Evolutionary conservation across 2,888 invertebrate species (phyloP), one percentile per base, ranked within the genome.

Genomic region (Ligdia adustata): DNA sequence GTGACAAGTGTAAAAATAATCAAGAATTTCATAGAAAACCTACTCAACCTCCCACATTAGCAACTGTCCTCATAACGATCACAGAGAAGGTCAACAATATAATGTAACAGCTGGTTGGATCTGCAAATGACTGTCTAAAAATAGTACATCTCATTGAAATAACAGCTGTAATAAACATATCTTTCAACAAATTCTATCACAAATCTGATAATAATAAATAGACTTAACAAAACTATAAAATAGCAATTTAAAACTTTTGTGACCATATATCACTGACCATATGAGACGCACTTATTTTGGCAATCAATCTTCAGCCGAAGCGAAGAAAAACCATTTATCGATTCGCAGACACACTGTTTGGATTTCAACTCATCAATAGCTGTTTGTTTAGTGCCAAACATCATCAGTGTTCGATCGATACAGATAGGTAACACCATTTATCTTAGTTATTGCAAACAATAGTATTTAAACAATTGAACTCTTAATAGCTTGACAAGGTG

Each of bases 271-370:
- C 56, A 64, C 54, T 18, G n/a, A n/a, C n/a, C n/a, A 38, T 28
- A 20, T 29, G 38, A 45, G 59, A 61, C 38, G 57, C 45, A 49
- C 12, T 22, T 50, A 52, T 57, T 62, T 64, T 67, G 61, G 61
- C 61, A 67, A 57, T 57, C 54, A 48, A 52, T 49, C 43, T 43
- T 49, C 13, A 11, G 3, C 22, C 7, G 11, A n/a, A n/a, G 16
- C 14, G 27, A 22, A 22, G 9, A 7, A 12, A 32, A 43, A 31
- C 18, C 12, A 51, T 42, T 27, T 16, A 46, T 40, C 16, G 14
- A 16, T 39, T 15, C 11, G 15, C 11, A 15, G 24, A 2, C 12
- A 29, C 18, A n/a, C 4, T 33, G 11, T 33, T 15, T 7, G 15
- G 14, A 31, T 31, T 31, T 4, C 15, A 15, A 15, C n/a, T 5